Evolutionary conservation across 2,797 vertebrate species (phyloP), one percentile per base, ranked within the genome.

Genomic region (Gila robusta): DNA sequence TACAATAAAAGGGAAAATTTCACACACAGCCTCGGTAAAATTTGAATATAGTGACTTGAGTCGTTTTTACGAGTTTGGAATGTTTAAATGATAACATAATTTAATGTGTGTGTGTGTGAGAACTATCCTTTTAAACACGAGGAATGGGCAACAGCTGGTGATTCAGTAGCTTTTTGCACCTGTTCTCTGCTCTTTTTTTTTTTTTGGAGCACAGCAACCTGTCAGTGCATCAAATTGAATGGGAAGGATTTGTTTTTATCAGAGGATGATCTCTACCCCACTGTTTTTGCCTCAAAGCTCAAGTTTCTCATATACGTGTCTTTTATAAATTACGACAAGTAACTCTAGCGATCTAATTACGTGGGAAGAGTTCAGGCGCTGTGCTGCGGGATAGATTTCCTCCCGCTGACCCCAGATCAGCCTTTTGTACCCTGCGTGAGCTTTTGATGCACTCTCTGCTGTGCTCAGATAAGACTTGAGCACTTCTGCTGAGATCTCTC

Each of bases 381-480:
- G 37, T 76, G 14, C 59, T 23, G 69, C 5, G 3, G 19, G 47
- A 69, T 80, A 49, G 49, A 69, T 67, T 81, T 81, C 76, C 35
- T 73, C 62, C 67, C 11, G 62, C 49, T 76, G 80, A 69, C 62
- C 73, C 35, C 21, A n/a, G 49, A 77, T 82, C 72, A 71, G 62
- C 26, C 39, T 82, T 81, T 56, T 76, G 79, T 76, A n/a, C 69
- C 54, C 72, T 66, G 66, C 5, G 7, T 73, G 39, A 52, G 73
- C 81, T 64, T 85, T 78, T 77, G 59, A 83, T 80, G 62, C 70
- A 44, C 62, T 72, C 52, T 71, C 71, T 85, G 67, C 56, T n/a
- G 32, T 39, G 39, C 41, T 54, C 54, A 66, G 79, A 85, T 81
- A 85, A 71, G 72, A 72, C 41, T 70, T 44, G 64, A 81, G 67